Conservation (phyloP, 2,888 invertebrate genomes). For the Chelonus formosanus region DNA sequence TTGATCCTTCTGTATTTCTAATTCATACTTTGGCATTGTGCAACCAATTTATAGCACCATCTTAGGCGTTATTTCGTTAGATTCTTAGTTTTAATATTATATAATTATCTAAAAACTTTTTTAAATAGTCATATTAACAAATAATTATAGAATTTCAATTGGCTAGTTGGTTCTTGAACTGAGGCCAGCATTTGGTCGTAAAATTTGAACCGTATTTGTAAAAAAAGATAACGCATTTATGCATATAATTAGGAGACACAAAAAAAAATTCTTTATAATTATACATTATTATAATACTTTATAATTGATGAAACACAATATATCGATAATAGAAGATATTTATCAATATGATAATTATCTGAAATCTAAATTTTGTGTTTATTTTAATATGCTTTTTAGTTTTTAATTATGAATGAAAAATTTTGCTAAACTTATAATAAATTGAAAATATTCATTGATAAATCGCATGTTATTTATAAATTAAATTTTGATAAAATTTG, state of each 20-base stretch:
- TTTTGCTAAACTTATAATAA: too few species aligned
- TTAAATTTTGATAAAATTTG: slow-evolving; percentile 7
- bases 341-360: too few species aligned
- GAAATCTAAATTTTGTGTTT: too few species aligned
- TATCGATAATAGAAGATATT: too few species aligned
- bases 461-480: slow-evolving; percentile 1
- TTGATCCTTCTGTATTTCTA: slow-evolving; percentile 20
- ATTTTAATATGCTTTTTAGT: too few species aligned
- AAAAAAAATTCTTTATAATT: slow-evolving; percentile 1
- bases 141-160: slow-evolving; percentile 10
- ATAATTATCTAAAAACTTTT: slow-evolving; percentile 8
- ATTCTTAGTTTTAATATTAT: slow-evolving; percentile 5
- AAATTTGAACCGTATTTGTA: slow-evolving; percentile 18
- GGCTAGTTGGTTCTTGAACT: slow-evolving; percentile 16
- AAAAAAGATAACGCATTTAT: slow-evolving; percentile 4
- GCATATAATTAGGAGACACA: not conserved
- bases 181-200: slow-evolving; percentile 18
- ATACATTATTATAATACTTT: not conserved
- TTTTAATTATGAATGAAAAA: too few species aligned
- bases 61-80: slow-evolving; percentile 24
- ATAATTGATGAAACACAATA: too few species aligned
- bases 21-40: slow-evolving; percentile 31
- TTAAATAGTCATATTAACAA: slow-evolving; percentile 1
- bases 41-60: slow-evolving; percentile 28
- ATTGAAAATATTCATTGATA: too few species aligned